Conservation (phyloP, 1,140 invertebrate species). For the Tyrophagus putrescentiae region DNA sequence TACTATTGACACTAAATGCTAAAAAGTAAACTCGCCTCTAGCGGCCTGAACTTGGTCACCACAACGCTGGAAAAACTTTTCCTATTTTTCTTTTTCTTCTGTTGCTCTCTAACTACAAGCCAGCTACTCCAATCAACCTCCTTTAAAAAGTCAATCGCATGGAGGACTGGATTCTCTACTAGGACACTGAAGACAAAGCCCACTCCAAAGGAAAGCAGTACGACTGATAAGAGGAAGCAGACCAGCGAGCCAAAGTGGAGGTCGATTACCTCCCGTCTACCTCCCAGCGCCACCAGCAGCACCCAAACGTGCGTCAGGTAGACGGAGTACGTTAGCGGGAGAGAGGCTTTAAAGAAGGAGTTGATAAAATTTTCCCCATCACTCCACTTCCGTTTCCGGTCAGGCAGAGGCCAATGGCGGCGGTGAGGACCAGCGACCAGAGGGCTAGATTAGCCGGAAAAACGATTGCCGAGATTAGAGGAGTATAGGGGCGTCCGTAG, state of each 20-base stretch:
- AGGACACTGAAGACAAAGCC: background rate
- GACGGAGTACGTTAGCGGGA: constrained; percentile 26
- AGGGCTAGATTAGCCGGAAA: background rate
- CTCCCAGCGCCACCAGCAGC: constrained; percentile 3
- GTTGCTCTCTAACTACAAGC: no score
- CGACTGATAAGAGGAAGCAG: background rate
- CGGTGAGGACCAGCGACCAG: background rate
- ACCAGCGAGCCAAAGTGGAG: background rate
- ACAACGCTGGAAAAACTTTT: no score
- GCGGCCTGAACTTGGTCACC: no score
- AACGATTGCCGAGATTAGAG: background rate
- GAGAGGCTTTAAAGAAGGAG: no score
- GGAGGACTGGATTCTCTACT: background rate
- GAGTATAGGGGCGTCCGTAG: background rate
- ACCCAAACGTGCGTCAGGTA: constrained; percentile 25
- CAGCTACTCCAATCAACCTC: no score
- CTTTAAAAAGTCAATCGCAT: background rate
- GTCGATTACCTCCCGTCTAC: constrained; percentile 6
- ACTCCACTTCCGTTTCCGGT: no score
- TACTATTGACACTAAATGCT: no score
- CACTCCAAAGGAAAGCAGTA: background rate
- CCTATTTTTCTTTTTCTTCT: no score
- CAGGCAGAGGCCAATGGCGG: background rate
- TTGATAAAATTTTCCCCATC: no score
- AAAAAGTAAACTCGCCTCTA: no score